Percentiles rank a stretch among this genome's conserved stretches.
These are phyloP conservation scores for Cliona cf. orientalis DNA, from an alignment of 37 sponge, comb jelly and placozoan genomes.

Conservation along the genomic window DNA sequence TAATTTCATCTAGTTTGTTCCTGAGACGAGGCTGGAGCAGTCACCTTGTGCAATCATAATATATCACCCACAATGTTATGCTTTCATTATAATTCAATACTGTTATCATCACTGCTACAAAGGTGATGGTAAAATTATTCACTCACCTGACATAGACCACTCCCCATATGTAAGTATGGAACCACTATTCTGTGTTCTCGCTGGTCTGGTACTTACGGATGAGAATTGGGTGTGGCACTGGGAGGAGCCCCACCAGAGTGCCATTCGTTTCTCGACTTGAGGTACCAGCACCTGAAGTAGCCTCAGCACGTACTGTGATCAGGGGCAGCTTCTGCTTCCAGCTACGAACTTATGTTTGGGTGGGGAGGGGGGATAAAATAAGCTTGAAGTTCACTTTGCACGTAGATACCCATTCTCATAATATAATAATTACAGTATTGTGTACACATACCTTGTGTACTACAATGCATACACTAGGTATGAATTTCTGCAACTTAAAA, in stretches of 20 bases:
- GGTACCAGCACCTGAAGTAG: slow-evolving; percentile 94
- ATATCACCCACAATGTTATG: too few relatives aligned
- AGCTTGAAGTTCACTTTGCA: too few relatives aligned
- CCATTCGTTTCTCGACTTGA: slow-evolving; percentile 97
- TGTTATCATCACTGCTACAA: too few relatives aligned
- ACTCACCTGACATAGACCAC: slow-evolving; percentile 89
- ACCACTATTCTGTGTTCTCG: slow-evolving; percentile 87
- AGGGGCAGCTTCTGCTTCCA: slow-evolving; percentile 92
- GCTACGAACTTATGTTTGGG: slow-evolving; percentile 2
- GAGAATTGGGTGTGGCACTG: slow-evolving; percentile 97
- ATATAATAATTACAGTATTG: not conserved
- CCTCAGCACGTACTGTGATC: slow-evolving; percentile 85
- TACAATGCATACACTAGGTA: too few relatives aligned
- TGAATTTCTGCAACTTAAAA: too few relatives aligned
- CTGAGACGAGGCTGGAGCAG: too few relatives aligned
- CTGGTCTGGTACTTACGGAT: slow-evolving; percentile 97
- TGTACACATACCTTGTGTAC: not conserved
- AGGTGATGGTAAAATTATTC: not conserved
- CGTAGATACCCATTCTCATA: too few relatives aligned
- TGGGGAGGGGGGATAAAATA: too few relatives aligned
- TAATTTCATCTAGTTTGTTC: too few relatives aligned
- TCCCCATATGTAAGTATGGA: slow-evolving; percentile 97
- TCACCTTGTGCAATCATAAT: too few relatives aligned
- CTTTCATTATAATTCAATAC: too few relatives aligned
- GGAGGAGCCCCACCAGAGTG: slow-evolving; percentile 94